Evolutionary conservation across 2,888 invertebrate genomes (phyloP), one percentile per base, ranked within the genome.

Genomic region (Acrobasis consociella): DNA sequence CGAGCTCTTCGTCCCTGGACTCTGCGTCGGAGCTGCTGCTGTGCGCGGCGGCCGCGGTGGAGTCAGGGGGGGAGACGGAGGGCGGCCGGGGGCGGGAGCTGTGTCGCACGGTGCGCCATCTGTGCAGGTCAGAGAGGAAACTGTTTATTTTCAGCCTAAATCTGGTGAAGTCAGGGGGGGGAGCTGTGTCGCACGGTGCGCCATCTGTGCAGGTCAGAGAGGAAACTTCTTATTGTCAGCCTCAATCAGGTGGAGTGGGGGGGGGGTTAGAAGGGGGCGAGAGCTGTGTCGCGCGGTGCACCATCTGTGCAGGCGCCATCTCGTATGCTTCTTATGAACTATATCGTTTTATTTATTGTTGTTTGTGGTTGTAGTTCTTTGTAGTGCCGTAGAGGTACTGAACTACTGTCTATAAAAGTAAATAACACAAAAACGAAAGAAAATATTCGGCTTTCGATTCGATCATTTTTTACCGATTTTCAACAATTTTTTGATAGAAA

Each of bases 251-350:
- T 22, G 22, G 22, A 22, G 22, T 22, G 2, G 22, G 3, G 22
- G 3, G 22, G 22, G 22, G 1, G n/a, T n/a, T n/a, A 75, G 0
- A 81, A 76, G 53, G 74, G 76, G 77, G 3, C 80, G 75, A 5
- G 1, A 22, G 22, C 22, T 22, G 22, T 22, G 22, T 22, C 76
- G 83, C 37, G 85, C 89, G 0, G 88, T 90, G 38, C 64, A 86
- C 0, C 86, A 86, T 50, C 84, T 91, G 89, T 91, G 88, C 70
- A 37, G 53, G 53, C n/a, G n/a, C n/a, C n/a, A n/a, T n/a, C n/a
- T n/a, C n/a, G n/a, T n/a, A n/a, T n/a, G n/a, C n/a, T n/a, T n/a
- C n/a, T n/a, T n/a, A n/a, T n/a, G n/a, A n/a, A n/a, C n/a, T n/a
- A n/a, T n/a, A n/a, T n/a, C n/a, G n/a, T n/a, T n/a, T n/a, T n/a